Conservation (phyloP, 30 jellyfish, hydroid and myxozoan genomes). For the Aurelia sp. region DNA sequence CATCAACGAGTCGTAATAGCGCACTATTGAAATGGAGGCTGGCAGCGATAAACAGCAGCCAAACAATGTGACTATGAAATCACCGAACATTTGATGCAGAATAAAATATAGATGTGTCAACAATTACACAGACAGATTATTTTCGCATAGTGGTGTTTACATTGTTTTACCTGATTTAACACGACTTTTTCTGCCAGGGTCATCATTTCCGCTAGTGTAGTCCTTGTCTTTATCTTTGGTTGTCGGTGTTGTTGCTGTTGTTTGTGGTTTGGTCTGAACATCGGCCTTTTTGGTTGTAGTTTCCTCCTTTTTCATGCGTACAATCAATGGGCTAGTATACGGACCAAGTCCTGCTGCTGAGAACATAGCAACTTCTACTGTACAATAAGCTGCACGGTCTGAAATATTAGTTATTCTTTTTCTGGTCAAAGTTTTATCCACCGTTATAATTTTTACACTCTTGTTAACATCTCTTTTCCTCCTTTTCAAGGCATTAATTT, state of each 20-base stretch:
- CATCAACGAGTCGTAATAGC: too few species aligned
- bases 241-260: too few species aligned
- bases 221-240: not conserved
- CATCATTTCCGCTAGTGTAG: too few species aligned
- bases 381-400: slow-evolving; percentile 6
- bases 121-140: too few species aligned
- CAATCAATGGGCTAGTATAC: slow-evolving; percentile 41
- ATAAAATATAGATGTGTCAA: too few species aligned
- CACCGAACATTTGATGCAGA: too few species aligned
- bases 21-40: too few species aligned
- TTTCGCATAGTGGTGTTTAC: too few species aligned
- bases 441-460: not conserved
- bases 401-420: not conserved
- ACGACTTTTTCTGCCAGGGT: not conserved
- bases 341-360: slow-evolving; percentile 60
- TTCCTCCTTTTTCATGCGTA: not conserved
- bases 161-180: too few species aligned
- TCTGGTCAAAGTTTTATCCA: slow-evolving; percentile 15
- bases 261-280: too few species aligned
- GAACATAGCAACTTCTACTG: slow-evolving; percentile 46
- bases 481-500: not conserved
- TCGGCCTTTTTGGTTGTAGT: not conserved
- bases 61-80: too few species aligned
- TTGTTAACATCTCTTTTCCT: slow-evolving; percentile 9
- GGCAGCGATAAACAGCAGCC: too few species aligned